Conservation (phyloP, 2,113 vertebrate genomes). For the Pedionomus torquatus region DNA sequence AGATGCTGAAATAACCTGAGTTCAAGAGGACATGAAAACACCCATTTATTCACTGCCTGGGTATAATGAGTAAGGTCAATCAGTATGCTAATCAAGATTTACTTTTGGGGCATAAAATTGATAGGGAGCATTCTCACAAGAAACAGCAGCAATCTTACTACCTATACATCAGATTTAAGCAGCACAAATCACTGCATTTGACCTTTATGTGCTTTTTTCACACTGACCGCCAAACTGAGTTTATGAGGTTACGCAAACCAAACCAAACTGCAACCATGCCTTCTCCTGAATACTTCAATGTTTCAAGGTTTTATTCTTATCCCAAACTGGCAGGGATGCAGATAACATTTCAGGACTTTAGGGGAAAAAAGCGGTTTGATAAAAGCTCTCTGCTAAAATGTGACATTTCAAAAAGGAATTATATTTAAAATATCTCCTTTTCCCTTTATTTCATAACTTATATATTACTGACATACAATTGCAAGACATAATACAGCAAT, state of each 20-base stretch:
- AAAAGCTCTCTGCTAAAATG: neutral
- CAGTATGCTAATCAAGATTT: neutral
- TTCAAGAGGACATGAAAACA: neutral
- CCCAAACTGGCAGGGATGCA: neutral
- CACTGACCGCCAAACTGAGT: neutral
- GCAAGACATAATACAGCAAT: neutral
- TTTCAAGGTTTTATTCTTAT: neutral
- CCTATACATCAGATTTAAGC: neutral
- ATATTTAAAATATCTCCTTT: neutral
- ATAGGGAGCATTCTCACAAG: neutral
- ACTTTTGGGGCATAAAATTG: neutral
- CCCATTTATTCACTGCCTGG: fast-evolving
- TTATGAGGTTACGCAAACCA: neutral
- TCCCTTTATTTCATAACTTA: neutral
- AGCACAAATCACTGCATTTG: neutral
- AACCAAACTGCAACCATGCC: neutral
- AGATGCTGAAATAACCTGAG: neutral
- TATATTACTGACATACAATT: neutral
- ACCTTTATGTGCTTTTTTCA: neutral
- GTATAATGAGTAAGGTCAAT: fast-evolving
- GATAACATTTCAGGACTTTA: neutral
- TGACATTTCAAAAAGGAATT: neutral
- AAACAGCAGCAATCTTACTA: neutral
- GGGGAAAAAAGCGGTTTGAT: neutral
- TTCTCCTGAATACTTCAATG: neutral